Base-by-base conservation (phyloP, 2,797 vertebrate species). In the Petrocephalus schoutedeni region DNA sequence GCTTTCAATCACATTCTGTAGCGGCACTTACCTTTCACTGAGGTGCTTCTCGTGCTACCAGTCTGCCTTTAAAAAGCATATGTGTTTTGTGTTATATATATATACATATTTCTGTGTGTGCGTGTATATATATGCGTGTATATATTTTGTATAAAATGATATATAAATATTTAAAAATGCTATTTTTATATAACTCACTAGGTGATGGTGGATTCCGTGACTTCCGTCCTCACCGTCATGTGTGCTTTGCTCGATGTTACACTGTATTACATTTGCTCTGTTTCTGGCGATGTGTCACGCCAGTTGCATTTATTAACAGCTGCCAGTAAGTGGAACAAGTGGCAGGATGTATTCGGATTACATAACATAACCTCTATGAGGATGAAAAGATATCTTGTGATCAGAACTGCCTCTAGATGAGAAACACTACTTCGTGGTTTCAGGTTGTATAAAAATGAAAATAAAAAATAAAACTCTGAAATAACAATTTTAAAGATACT, bases 271-370 rank as follows among this genome's bases (percentile, higher is more conserved):
- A 32, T 86, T 86, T 2, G 23, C 53, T 36, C 53, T 54, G 10
- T 86, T 85, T n/a, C 56, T 86, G 56, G 28, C 21, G 49, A 54
- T 51, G 51, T 56, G 56, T 85, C 19, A 28, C 21, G 16, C 36
- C 36, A 16, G 49, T 85, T 86, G 53, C 53, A 58, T 86, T 86
- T 86, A 28, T 86, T 86, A 56, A 36, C 56, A 57, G 56, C 84
- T 58, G 84, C 53, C 84, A 32, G 53, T 23, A 41, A 59, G 28
- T 16, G 14, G 23, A 86, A 86, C 54, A 59, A 86, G 84, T 36
- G 56, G 23, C 54, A 57, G 84, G n/a, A 86, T 36, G 53, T 59
- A 86, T 86, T 28, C 58, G 54, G 45, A 59, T 83, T 85, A 85
- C 56, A 28, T 51, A 53, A 85, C 56, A 28, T 51, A 53, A 84